Evolutionary conservation across 2,113 vertebrate species (phyloP).

Genomic region (Rattus norvegicus): DNA sequence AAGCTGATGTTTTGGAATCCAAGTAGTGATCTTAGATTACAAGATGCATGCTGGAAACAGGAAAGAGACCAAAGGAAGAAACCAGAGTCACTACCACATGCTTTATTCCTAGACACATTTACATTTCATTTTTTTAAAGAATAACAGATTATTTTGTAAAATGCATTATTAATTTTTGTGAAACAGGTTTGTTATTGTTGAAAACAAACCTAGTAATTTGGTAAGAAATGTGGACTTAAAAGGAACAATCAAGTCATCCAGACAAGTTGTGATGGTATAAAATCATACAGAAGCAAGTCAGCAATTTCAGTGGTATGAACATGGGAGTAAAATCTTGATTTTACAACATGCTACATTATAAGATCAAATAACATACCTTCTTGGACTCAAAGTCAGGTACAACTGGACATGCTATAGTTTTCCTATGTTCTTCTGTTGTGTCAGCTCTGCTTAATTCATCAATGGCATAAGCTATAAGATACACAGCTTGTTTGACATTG

Average conservation of each 20-base stretch:
- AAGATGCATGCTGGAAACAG: neutral
- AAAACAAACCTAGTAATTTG: neutral
- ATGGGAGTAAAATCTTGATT: neutral
- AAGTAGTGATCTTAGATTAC: neutral
- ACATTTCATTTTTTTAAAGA: neutral
- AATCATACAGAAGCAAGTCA: neutral
- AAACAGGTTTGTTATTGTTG: neutral
- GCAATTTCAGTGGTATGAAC: neutral
- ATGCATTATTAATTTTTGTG: neutral
- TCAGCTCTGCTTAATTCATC: slow-evolving; percentile 87
- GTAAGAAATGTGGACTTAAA: neutral
- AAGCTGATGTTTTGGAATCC: neutral
- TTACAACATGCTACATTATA: neutral
- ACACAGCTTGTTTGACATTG: slow-evolving; percentile 92
- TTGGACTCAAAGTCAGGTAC: slow-evolving; percentile 89
- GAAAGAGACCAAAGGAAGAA: neutral
- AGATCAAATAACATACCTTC: slow-evolving; percentile 83
- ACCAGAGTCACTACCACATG: too few relatives aligned
- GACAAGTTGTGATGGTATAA: neutral
- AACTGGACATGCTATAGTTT: slow-evolving; percentile 81
- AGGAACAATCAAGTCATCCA: neutral
- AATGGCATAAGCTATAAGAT: slow-evolving; percentile 89
- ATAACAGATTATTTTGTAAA: neutral
- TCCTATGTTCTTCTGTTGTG: fast-evolving
- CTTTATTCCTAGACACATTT: neutral